A percentile compares a stretch with the other conserved stretches of the same genome.
phyloP scores from a whole-genome alignment of 2,113 vertebrate genomes.

The Hemichromis elongatus region DNA sequence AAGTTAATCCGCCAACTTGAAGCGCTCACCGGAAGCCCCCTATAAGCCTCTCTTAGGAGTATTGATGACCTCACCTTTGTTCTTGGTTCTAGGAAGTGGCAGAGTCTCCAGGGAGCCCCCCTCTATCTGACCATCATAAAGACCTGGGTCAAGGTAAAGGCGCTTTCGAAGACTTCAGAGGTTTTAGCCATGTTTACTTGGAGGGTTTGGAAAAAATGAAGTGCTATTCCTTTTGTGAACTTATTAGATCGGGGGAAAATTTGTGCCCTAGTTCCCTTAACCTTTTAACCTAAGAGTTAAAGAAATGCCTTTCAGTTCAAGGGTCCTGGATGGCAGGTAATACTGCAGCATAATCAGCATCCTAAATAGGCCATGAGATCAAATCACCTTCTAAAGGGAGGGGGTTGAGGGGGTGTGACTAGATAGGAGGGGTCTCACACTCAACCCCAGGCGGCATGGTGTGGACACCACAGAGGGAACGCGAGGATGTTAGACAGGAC shows the following conservation, averaged over 20 bases:
- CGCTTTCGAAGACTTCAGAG: background rate
- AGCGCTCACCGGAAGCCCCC: too few species aligned
- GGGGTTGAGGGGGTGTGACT: background rate
- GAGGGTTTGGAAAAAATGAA: background rate
- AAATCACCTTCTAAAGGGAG: background rate
- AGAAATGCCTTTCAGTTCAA: background rate
- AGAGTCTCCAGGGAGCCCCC: background rate
- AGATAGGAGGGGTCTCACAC: conserved; percentile 31
- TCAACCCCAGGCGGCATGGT: conserved; percentile 1
- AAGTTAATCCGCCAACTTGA: too few species aligned
- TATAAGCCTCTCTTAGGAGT: too few species aligned
- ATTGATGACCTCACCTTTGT: background rate
- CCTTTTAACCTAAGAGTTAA: background rate
- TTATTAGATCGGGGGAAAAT: background rate
- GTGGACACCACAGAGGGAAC: background rate
- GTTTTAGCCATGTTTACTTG: background rate
- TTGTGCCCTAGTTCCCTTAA: background rate
- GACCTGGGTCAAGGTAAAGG: conserved; percentile 23
- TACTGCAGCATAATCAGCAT: background rate
- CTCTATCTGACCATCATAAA: conserved; percentile 7
- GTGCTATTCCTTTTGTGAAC: background rate
- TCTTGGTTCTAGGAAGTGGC: conserved; percentile 27
- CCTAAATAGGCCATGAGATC: background rate
- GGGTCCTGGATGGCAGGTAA: background rate
- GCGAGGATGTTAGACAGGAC: background rate